Base-by-base conservation (phyloP, 2,113 vertebrate species). In the Beaufortia kweichowensis region DNA sequence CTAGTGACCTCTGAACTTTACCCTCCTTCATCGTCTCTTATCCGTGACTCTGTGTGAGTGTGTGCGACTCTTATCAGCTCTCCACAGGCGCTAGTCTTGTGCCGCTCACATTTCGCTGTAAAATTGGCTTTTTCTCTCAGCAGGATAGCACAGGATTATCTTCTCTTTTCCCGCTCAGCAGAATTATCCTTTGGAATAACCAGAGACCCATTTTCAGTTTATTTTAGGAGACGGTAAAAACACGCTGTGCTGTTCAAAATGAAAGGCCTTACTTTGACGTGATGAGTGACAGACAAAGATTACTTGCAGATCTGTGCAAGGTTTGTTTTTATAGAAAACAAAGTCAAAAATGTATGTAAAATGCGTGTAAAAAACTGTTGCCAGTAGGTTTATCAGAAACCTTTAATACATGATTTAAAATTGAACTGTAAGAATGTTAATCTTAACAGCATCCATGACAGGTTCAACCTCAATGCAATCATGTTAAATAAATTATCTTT, bases 171-270 rank as follows among this genome's bases (percentile, higher is more conserved):
- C 71, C 29, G 59, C 76, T 63, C 63, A 63, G 76, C 60, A 79
- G 71, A 73, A 75, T 79, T 75, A 75, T 66, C 65, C 29, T n/a
- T 15, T 28, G 59, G 65, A 53, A 63, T 71, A 70, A 53, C 55
- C 48, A 50, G 41, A n/a, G 76, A 78, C 76, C 76, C 43, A 57
- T 57, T 78, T 66, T 43, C 43, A 29, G 43, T 65, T 78, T 83
- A 71, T 81, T 81, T 81, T 83, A 75, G 76, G 76, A 78, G 76
- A 33, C 24, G 57, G 64, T 70, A 76, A 77, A 46, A 77, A 77
- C 79, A 53, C 75, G 63, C 23, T 50, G 12, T 31, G 41, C 63
- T 55, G 68, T 15, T 57, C 31, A 71, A 19, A 31, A 68, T 46
- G 50, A 82, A 59, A 14, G 50, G 60, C n/a, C 33, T 8, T 1